phyloP scores from a whole-genome alignment of 2,888 invertebrate species.

The Eupithecia pulchellata region DNA sequence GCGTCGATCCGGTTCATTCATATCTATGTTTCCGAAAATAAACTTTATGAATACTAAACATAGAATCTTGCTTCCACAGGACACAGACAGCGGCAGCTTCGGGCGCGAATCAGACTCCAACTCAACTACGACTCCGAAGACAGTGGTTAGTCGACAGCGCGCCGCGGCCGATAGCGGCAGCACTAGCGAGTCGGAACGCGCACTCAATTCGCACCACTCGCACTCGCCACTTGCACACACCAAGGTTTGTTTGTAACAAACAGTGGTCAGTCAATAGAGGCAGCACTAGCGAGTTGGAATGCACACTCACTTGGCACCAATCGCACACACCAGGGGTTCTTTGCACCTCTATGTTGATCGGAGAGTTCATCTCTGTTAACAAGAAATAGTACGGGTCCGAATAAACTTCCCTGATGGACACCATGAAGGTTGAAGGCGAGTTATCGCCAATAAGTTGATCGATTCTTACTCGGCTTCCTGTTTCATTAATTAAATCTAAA shows the following conservation, averaged over 20 bases:
- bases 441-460: background rate
- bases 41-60: background rate
- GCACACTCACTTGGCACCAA: slow-evolving; percentile 80
- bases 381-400: background rate
- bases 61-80: slow-evolving; percentile 53
- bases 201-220: slow-evolving; percentile 79
- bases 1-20: no score
- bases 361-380: background rate
- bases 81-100: slow-evolving; percentile 85
- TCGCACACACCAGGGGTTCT: slow-evolving; percentile 49
- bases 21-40: background rate
- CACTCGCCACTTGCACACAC: slow-evolving; percentile 47
- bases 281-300: slow-evolving; percentile 85
- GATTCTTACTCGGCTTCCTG: background rate
- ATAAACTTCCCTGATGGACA: background rate
- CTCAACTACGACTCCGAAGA: slow-evolving; percentile 90
- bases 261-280: slow-evolving; percentile 86
- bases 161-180: slow-evolving; percentile 74
- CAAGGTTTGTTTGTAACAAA: slow-evolving; percentile 59
- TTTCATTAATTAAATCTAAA: background rate
- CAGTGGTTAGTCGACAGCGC: slow-evolving; percentile 87
- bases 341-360: slow-evolving; percentile 6
- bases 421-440: background rate
- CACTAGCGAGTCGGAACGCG: slow-evolving; percentile 85
- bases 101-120: slow-evolving; percentile 92